phyloP scores from a whole-genome alignment of 1,140 invertebrate genomes.

The Plutomurus gul region DNA sequence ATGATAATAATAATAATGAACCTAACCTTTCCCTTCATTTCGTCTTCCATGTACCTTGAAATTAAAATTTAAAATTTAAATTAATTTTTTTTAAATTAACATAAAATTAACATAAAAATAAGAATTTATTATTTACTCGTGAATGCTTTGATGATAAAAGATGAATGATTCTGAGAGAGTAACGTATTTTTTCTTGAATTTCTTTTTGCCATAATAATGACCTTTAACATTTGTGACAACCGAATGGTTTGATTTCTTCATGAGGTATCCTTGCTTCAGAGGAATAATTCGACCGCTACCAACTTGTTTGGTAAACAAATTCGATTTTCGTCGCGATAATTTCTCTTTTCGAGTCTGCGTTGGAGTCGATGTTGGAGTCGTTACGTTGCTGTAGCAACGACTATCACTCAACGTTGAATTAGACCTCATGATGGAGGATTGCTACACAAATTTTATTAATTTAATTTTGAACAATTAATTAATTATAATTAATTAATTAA shows the following conservation, averaged over 20 bases:
- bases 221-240: conserved; percentile 11
- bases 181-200: conserved; percentile 99
- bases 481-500: not conserved
- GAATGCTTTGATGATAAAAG: conserved; percentile 80
- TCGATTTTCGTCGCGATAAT: not conserved
- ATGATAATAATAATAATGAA: not conserved
- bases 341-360: not conserved
- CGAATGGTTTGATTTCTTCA: conserved; percentile 81
- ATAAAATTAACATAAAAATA: not conserved
- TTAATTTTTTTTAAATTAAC: not conserved
- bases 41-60: conserved; percentile 42
- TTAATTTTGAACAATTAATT: not conserved
- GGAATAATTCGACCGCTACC: conserved; percentile 95
- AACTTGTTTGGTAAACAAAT: conserved; percentile 62
- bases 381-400: not conserved
- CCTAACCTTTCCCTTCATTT: not conserved
- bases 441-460: not conserved
- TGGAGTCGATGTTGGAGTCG: conserved; percentile 6
- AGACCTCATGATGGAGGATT: not conserved
- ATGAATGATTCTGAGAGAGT: conserved; percentile 79
- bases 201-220: conserved; percentile 70
- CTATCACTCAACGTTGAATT: not conserved
- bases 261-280: conserved; percentile 93
- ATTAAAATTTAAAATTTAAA: not conserved
- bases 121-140: conserved; percentile 1